Base-by-base conservation (phyloP, 2,888 invertebrate species). In the Idaea straminata region DNA sequence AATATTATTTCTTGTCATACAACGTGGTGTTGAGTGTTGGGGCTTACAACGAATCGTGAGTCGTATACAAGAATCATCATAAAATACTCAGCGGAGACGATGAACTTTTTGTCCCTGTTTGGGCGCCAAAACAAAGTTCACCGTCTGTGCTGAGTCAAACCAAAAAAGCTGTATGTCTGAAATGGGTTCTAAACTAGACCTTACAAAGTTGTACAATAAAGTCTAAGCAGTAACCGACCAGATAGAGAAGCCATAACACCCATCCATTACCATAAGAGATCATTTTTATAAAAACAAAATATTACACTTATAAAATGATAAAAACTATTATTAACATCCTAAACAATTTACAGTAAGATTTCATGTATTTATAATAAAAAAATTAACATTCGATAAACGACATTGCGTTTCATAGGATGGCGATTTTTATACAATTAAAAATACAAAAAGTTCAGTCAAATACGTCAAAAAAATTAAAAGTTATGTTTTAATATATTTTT, bases 201-300 rank as follows among this genome's bases (percentile, higher is more conserved):
- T 59, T 63, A 66, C 62, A 65, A 67, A 64, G 64, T 64, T 71
- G 71, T 59, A 62, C 66, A 65, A 65, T 69, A 71, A 70, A 69
- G 57, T 67, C 63, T 61, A 66, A 62, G 59, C 66, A 66, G 65
- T 67, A 64, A 71, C 68, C 68, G 71, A 81, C 81, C 80, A 83
- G 81, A 80, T 80, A 76, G 77, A 71, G 73, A 75, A 77, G 78
- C 78, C 82, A 80, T 79, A 77, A 72, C 81, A 77, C 84, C 82
- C 84, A 83, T 77, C 77, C 79, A 82, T 81, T 86, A 92, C 86
- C 87, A 80, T 90, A 91, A 91, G 93, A 93, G 93, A 93, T 93
- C 93, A 92, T 88, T 74, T 85, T 83, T 91, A 89, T 91, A 89
- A 88, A 88, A 88, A 86, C 7, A 47, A 47, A 90, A 89, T 77